Base-by-base conservation (phyloP, 2,888 invertebrate genomes). In the Tolmerus cingulatus region DNA sequence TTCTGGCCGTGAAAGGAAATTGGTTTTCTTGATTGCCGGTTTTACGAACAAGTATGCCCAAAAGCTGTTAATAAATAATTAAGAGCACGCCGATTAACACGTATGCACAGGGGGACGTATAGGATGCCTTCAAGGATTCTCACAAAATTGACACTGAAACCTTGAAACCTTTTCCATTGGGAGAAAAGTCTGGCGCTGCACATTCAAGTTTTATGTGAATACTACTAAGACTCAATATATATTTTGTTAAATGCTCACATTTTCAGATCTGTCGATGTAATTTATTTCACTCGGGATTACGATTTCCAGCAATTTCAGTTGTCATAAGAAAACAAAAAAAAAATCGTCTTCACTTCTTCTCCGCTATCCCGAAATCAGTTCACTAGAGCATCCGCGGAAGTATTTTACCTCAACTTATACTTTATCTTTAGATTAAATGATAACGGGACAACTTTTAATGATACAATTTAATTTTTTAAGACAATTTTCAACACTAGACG, bases 261-360 rank as follows among this genome's bases (percentile, higher is more conserved):
- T 86, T 88, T 89, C 87, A 87, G 89, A 89, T 89, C 89, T 88
- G 89, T 86, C 87, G 88, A 87, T 89, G 88, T 88, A 88, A 88
- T 89, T 88, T 88, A 87, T 86, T 87, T 86, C 16, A 57, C 16
- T 85, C 16, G 27, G 46, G 74, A 43, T 85, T 74, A n/a, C 46
- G 7, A 14, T 46, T 85, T 74, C 37, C 43, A 40, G 46, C 43
- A 66, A 85, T 46, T 85, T 74, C 16, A 43, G 30, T 43, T 74
- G 85, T 57, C 82, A 82, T 82, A 55, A 46, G 82, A 55, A 66
- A 82, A 82, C 34, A 57, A 27, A 57, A 66, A 27, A 57, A 66
- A 57, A 82, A 30, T 82, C 55, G 9, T 7, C 8, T 66, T 37
- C 34, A 76, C 40, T 76, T 37, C 27, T 8, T 9, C 66, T 66